These are phyloP conservation scores for Apocrypta bakeri DNA, from an alignment of 1,140 invertebrate species.

Conservation along the genomic window DNA sequence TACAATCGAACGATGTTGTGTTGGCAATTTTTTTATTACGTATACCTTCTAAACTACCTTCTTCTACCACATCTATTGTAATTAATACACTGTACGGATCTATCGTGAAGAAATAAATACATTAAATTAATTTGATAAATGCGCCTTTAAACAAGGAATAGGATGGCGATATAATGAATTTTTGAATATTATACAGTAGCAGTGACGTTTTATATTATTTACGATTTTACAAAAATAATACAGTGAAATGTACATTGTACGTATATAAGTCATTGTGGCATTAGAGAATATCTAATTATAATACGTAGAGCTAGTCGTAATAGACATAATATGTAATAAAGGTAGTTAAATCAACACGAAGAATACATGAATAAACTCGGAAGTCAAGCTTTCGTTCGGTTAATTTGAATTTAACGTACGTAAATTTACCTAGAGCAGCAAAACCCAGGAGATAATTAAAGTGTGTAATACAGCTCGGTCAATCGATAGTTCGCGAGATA, in stretches of 20 bases:
- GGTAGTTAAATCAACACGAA: not conserved
- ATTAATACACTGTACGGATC: no score
- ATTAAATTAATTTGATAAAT: no score
- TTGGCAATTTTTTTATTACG: not conserved
- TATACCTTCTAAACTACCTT: not conserved
- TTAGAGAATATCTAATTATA: not conserved
- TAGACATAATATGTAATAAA: not conserved
- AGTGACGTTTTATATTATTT: no score
- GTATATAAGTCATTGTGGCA: no score
- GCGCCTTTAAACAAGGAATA: no score
- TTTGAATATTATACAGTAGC: no score
- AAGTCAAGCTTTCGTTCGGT: not conserved
- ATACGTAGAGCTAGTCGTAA: not conserved
- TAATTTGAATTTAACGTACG: not conserved
- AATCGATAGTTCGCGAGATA: not conserved
- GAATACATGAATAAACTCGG: not conserved
- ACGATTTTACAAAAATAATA: no score
- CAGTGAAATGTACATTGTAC: no score
- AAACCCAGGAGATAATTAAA: not conserved
- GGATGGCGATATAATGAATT: no score
- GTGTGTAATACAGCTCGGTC: not conserved
- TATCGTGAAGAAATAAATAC: no score
- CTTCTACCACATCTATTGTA: no score
- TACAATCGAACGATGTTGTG: constrained; percentile 6
- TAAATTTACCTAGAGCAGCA: not conserved